Percentiles rank a stretch among this genome's conserved stretches.
Conservation (phyloP, 2,113 vertebrate species). For the Macaca fascicularis region T2T-MFA8v1.1 NC_088389.1:14056001-14056500, state of each 20-base stretch:
- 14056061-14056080: conserved; percentile 97
- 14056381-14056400: accelerated
- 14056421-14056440: neutral
- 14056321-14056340: neutral
- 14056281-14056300: neutral
- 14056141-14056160: neutral
- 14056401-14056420: too few species aligned
- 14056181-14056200: neutral
- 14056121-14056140: conserved; percentile 54
- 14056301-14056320: accelerated
- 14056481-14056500: neutral
- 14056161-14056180: accelerated
- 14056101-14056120: conserved; percentile 89
- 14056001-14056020: neutral
- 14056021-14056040: conserved; percentile 92
- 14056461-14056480: neutral
- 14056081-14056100: conserved; percentile 93
- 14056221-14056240: neutral
- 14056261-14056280: neutral
- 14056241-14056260: neutral
- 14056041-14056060: conserved; percentile 95
- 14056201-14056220: neutral
- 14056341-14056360: neutral
- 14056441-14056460: neutral
- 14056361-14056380: accelerated